Evolutionary conservation across 92 coral and sea anemone genomes (phyloP), one percentile per base, ranked within the genome.

Genomic region (Meandrina meandrites): DNA sequence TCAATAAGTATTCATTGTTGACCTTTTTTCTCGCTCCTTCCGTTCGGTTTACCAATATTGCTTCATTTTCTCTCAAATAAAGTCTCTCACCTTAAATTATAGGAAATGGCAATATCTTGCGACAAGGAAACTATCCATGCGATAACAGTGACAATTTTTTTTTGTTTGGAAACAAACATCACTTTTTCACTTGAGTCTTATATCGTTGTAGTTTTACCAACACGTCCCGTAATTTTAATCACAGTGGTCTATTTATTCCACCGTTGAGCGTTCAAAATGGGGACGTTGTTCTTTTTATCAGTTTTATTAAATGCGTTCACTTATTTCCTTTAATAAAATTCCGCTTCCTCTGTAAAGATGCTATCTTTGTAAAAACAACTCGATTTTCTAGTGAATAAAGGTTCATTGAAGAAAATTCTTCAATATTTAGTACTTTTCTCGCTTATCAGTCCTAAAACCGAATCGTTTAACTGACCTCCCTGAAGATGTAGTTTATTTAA

Each of bases 31-130:
- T 9, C 12, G n/a, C 78, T 75, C 18, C 35, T 34, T 58, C 72
- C 80, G 70, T 56, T 84, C n/a, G n/a, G 8, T 68, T 73, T 21
- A 53, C 24, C 58, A 28, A 51, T 40, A 73, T 73, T 34, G 34
- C 34, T 83, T 32, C 24, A 53, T 84, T 35, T 22, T 73, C 53
- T 17, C 64, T 28, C 72, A 35, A 72, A 53, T 47, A 71, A 70
- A 83, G 31, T 72, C 42, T 73, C 9, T 48, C 51, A 54, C 68
- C 17, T 83, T 72, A 51, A 83, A 83, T 72, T 54, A 83, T 6
- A 40, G 77, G 48, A 73, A 73, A 37, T 73, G 45, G 27, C 14
- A 73, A 73, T 36, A 35, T 73, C 22, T 37, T 73, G 50, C 8
- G 77, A 73, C 77, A 34, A 19, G 77, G 22, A 73, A 40, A 36